Base-by-base conservation (phyloP, 2,888 invertebrate genomes). In the Argyresthia goedartella region DNA sequence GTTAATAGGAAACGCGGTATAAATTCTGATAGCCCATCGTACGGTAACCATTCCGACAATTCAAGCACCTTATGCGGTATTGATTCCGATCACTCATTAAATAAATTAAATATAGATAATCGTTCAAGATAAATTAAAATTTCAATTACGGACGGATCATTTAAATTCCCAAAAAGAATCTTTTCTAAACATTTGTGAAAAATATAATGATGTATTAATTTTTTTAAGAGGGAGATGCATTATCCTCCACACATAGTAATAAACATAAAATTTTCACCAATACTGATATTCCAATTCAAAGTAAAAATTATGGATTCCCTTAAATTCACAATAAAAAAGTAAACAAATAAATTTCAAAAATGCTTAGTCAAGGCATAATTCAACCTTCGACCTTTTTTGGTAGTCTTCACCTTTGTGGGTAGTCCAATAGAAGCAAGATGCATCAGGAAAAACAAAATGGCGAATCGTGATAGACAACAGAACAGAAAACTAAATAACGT, bases 401-500 rank as follows among this genome's bases (percentile, higher is more conserved):
- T 46, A 11, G 33, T 25, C 16, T 3, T 3, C 33, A 3, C 46
- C 33, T 1, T 11, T 46, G 1, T 47, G 47, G 47, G 47, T 49
- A 1, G 49, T 49, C 13, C 39, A 36, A 8, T 36, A 49, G 16
- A 49, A 49, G 39, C 52, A 53, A 42, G 33, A 8, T n/a, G n/a
- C n/a, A n/a, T n/a, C n/a, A n/a, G n/a, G n/a, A n/a, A n/a, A n/a
- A n/a, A n/a, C n/a, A n/a, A 58, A 56, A 34, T 55, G 53, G 55
- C 13, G 60, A 8, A 54, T 54, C 10, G 55, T 56, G 1, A 53
- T 56, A n/a, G 54, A 54, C 36, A 53, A 54, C 52, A 51, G 54
- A 1, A 51, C 48, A 11, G 52, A 59, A 2, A 59, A 59, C 13
- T 56, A 59, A 14, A 45, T 53, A 13, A 57, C 60, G 53, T 61